These are phyloP conservation scores for Nymphalis urticae DNA, from an alignment of 2,888 invertebrate species.

Conservation along the genomic window DNA sequence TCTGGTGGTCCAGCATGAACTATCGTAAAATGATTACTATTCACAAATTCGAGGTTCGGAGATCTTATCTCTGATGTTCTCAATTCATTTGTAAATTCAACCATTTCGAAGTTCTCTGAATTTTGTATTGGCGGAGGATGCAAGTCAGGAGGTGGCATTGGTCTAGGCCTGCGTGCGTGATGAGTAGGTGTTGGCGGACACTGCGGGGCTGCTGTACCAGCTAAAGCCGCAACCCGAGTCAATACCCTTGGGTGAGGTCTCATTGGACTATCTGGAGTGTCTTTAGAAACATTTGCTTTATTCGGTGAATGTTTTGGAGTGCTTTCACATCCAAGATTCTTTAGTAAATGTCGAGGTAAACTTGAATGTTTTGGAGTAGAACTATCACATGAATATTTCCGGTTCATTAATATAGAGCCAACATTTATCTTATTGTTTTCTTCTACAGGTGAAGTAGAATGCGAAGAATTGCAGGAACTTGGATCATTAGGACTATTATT, in stretches of 20 bases:
- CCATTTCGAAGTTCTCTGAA: conserved; percentile 70
- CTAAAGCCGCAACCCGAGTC: conserved; percentile 80
- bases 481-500: conserved; percentile 65
- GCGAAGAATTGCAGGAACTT: conserved; percentile 72
- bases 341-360: conserved; percentile 70
- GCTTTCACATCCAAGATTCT: conserved; percentile 68
- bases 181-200: conserved; percentile 95
- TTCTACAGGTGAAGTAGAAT: conserved; percentile 69
- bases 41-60: conserved; percentile 80
- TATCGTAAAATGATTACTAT: conserved; percentile 81
- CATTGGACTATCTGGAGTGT: conserved; percentile 64
- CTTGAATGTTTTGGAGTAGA: conserved; percentile 75
- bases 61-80: conserved; percentile 78
- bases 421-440: conserved; percentile 60
- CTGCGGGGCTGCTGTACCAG: conserved; percentile 83
- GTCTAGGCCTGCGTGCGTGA: conserved; percentile 86
- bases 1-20: conserved; percentile 77
- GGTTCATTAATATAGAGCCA: conserved; percentile 71
- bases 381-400: conserved; percentile 71
- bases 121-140: conserved; percentile 79
- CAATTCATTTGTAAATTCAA: conserved; percentile 74
- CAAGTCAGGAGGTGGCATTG: conserved; percentile 80
- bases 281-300: conserved; percentile 50
- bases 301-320: conserved; percentile 73
- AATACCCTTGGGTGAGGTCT: conserved; percentile 85